These are phyloP conservation scores for Ganaspis sp. DNA, from an alignment of 1,140 invertebrate species.

Conservation along the genomic window DNA sequence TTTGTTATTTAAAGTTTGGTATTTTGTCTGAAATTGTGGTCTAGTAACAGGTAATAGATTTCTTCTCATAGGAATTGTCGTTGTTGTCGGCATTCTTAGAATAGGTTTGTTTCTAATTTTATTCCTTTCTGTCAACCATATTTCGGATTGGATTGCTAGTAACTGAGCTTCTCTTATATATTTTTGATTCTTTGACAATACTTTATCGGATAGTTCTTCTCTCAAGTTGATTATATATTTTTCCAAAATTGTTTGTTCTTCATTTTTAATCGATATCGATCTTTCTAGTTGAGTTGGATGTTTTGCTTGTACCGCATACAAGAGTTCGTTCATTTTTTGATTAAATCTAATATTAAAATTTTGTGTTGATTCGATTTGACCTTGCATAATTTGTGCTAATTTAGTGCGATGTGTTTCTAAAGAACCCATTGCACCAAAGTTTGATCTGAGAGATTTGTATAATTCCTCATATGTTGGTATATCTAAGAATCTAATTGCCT, in stretches of 20 bases:
- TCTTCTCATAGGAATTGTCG: background rate
- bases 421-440: background rate
- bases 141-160: background rate
- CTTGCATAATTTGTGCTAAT: background rate
- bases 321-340: background rate
- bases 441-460: background rate
- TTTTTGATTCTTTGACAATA: background rate
- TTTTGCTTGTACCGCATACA: background rate
- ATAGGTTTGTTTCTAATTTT: background rate
- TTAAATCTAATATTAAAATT: background rate
- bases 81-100: background rate
- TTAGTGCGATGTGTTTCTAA: background rate
- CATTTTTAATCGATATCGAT: background rate
- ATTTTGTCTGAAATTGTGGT: background rate
- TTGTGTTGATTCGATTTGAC: background rate
- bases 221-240: background rate
- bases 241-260: conserved; percentile 6
- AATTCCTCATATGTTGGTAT: too few species aligned
- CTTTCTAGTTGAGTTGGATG: background rate
- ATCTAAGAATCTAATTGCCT: too few species aligned
- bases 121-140: background rate
- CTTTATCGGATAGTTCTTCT: background rate
- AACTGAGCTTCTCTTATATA: background rate
- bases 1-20: background rate
- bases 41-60: background rate